These are phyloP conservation scores for Bergia sp. DNA, from an alignment of 92 coral and sea anemone genomes.

Conservation along the genomic window DNA sequence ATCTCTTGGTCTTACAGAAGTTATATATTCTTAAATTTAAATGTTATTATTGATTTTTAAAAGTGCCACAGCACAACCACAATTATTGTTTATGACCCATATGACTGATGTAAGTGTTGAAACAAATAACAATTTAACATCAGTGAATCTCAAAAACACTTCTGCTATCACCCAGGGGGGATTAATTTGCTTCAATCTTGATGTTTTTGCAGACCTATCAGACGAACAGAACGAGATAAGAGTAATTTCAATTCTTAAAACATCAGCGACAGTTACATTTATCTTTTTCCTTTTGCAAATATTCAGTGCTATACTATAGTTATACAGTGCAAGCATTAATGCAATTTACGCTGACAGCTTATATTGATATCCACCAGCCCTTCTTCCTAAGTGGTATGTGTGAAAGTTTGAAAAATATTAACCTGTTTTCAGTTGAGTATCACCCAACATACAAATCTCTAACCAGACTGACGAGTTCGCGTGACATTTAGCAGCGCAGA, in stretches of 20 bases:
- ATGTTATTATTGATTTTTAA: not conserved
- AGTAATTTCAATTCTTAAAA: not conserved
- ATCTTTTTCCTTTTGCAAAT: constrained; percentile 12
- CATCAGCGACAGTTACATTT: constrained; percentile 1
- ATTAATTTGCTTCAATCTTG: not conserved
- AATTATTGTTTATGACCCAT: not conserved
- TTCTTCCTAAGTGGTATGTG: not conserved
- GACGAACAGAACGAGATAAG: not conserved
- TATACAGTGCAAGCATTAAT: not conserved
- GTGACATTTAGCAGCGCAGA: constrained; percentile 23
- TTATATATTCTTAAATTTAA: not conserved
- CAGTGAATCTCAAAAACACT: not conserved
- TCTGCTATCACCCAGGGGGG: not conserved
- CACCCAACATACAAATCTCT: not conserved
- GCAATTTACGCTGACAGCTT: not conserved
- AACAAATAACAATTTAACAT: constrained; percentile 5
- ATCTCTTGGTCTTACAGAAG: not conserved
- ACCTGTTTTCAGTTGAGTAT: not conserved
- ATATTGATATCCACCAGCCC: not conserved
- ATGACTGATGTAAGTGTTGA: not conserved
- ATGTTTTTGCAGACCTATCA: not conserved
- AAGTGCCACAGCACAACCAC: not conserved
- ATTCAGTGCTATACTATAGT: not conserved
- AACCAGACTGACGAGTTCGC: constrained; percentile 13
- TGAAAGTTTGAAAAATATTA: not conserved